phyloP scores from a whole-genome alignment of 1,140 invertebrate genomes.

The Ostrea edulis region DNA sequence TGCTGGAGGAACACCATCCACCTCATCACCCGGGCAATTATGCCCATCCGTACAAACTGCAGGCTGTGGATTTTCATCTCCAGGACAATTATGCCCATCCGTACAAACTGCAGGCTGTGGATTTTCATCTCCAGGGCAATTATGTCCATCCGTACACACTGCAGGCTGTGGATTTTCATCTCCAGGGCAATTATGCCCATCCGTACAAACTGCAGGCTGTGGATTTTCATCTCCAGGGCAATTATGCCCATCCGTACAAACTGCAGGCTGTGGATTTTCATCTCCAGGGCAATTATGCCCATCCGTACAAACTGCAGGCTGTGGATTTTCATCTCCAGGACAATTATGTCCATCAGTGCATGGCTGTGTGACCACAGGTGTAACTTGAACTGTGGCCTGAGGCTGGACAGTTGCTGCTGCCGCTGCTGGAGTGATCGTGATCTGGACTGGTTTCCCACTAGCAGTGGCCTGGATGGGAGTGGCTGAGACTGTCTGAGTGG shows the following conservation, averaged over 20 bases:
- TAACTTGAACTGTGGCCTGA: constrained; percentile 15
- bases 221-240: constrained; percentile 56
- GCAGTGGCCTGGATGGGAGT: constrained; percentile 53
- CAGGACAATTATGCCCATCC: constrained; percentile 58
- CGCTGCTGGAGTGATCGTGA: not conserved
- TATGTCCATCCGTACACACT: constrained; percentile 54
- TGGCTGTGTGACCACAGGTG: constrained; percentile 31
- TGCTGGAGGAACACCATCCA: constrained; percentile 45
- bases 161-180: constrained; percentile 43
- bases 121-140: constrained; percentile 56
- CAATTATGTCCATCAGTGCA: constrained; percentile 55
- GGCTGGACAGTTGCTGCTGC: constrained; percentile 51
- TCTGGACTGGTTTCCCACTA: constrained; percentile 63
- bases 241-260: constrained; percentile 47
- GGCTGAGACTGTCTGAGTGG: constrained; percentile 59
- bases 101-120: constrained; percentile 49
- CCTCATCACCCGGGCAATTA: constrained; percentile 57
- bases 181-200: constrained; percentile 57
- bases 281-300: constrained; percentile 57
- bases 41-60: constrained; percentile 60
- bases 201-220: constrained; percentile 47
- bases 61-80: constrained; percentile 52
- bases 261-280: constrained; percentile 43
- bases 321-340: constrained; percentile 54
- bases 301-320: constrained; percentile 43